Evolutionary conservation across 2,113 vertebrate species (phyloP).

Genomic region (Macrotis lagotis): DNA sequence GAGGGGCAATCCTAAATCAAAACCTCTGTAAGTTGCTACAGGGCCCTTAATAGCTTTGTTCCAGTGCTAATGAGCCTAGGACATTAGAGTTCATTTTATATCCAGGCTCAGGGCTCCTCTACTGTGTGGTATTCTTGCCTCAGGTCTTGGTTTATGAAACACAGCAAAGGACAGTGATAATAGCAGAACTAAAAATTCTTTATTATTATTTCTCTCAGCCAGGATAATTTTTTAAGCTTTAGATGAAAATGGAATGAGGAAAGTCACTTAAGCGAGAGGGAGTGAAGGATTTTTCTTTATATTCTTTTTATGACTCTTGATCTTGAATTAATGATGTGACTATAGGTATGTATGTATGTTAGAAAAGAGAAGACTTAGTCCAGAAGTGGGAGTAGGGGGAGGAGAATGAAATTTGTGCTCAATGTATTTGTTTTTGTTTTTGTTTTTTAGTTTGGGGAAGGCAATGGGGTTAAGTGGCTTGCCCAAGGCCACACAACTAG

Average conservation of each 20-base stretch:
- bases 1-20: constrained; percentile 38
- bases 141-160: constrained; percentile 17
- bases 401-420: not conserved
- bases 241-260: constrained; percentile 31
- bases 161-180: constrained; percentile 39
- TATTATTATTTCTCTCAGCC: constrained; percentile 34
- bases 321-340: not conserved
- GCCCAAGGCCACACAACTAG: no score
- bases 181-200: constrained; percentile 27
- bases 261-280: constrained; percentile 32
- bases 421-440: no score
- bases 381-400: not conserved
- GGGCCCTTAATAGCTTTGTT: constrained; percentile 16
- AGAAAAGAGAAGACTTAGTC: not conserved
- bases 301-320: constrained; percentile 19
- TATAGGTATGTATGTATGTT: not conserved
- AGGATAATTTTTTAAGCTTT: constrained; percentile 26
- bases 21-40: constrained; percentile 24
- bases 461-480: no score
- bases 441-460: no score
- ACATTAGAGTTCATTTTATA: constrained; percentile 49
- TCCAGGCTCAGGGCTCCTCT: not conserved
- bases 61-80: constrained; percentile 20
- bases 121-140: constrained; percentile 2
- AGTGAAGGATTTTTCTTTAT: constrained; percentile 1